A percentile compares a stretch with the other conserved stretches of the same genome.
These are phyloP conservation scores for Alentia gelatinosa DNA, from an alignment of 2,888 invertebrate genomes.

Conservation along the genomic window DNA sequence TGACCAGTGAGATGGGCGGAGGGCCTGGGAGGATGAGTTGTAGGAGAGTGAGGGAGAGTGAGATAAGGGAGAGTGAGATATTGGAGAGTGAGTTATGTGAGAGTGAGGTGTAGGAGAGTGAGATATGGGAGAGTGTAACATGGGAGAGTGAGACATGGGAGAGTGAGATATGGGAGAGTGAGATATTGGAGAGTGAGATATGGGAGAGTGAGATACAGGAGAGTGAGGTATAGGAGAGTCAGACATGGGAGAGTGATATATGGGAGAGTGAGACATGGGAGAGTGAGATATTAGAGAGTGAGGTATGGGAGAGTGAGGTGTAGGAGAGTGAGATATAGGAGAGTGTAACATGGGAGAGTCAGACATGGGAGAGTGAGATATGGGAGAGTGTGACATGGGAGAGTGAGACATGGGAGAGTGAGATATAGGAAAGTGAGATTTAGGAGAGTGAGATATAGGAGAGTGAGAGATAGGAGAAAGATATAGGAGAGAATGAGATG, in stretches of 20 bases:
- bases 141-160: not conserved
- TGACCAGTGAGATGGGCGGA: not conserved
- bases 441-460: not conserved
- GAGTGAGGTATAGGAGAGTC: not conserved
- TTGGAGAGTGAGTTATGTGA: not conserved
- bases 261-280: not conserved
- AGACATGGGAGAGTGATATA: not conserved
- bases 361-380: not conserved
- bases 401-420: not conserved
- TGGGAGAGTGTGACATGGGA: not conserved
- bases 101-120: not conserved
- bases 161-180: not conserved
- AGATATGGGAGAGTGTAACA: not conserved
- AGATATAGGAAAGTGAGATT: not conserved
- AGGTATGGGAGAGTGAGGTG: not conserved
- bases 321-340: not conserved
- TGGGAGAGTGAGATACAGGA: not conserved
- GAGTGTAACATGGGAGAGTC: not conserved
- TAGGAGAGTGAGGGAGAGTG: not conserved
- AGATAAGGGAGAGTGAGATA: not conserved
- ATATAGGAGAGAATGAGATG: not conserved
- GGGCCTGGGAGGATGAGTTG: not conserved
- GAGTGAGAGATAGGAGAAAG: not conserved
- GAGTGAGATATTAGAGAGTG: not conserved
- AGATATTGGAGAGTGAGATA: not conserved